phyloP scores from a whole-genome alignment of 2,888 invertebrate genomes.

The Drosophila bunnanda region DNA sequence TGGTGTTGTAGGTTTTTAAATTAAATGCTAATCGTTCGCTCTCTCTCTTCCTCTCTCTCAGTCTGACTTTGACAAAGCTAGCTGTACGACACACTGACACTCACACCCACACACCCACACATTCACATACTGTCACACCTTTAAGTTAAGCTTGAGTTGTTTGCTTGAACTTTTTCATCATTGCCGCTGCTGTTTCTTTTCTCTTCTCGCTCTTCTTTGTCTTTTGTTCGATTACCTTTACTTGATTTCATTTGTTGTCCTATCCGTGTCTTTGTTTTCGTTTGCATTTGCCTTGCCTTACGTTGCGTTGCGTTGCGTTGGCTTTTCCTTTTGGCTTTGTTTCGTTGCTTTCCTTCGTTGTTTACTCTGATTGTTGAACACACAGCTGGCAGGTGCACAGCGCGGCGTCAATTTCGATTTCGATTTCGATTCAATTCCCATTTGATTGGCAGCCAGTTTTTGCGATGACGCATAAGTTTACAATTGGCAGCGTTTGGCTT shows the following conservation, averaged over 20 bases:
- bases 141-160: slow-evolving; percentile 60
- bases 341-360: slow-evolving; percentile 52
- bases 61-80: slow-evolving; percentile 33
- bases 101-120: slow-evolving; percentile 28
- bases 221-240: slow-evolving; percentile 23
- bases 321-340: slow-evolving; percentile 8
- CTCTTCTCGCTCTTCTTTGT: slow-evolving; percentile 20
- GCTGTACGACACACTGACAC: slow-evolving; percentile 25
- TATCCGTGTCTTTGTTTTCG: slow-evolving; percentile 11
- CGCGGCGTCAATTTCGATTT: slow-evolving; percentile 32
- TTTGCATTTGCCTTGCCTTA: slow-evolving; percentile 4
- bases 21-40: slow-evolving; percentile 57
- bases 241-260: slow-evolving; percentile 42
- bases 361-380: slow-evolving; percentile 60
- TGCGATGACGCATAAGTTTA: slow-evolving; percentile 49
- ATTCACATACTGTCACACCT: slow-evolving; percentile 37
- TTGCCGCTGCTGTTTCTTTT: slow-evolving; percentile 14
- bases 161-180: slow-evolving; percentile 59
- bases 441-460: slow-evolving; percentile 70
- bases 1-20: slow-evolving; percentile 64
- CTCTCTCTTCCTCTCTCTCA: slow-evolving; percentile 22
- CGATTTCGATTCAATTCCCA: slow-evolving; percentile 52
- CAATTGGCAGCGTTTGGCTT: slow-evolving; percentile 49
- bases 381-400: slow-evolving; percentile 63
- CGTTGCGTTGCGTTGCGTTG: slow-evolving; percentile 2